Evolutionary conservation across 1,140 invertebrate genomes (phyloP).

Genomic region (Aphis craccivora): DNA sequence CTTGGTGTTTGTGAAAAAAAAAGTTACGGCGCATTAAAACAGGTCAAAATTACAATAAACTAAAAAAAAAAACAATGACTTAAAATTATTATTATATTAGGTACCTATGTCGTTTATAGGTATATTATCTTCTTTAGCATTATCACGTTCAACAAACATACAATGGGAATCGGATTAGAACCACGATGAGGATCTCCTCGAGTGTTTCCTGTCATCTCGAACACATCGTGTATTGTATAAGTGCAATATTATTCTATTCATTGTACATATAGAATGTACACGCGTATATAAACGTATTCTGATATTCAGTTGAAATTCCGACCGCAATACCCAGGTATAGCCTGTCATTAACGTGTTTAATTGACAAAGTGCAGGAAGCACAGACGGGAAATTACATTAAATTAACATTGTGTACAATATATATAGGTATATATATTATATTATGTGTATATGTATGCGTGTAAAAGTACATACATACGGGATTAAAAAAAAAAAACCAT

Average conservation of each 20-base stretch:
- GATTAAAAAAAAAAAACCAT: background rate
- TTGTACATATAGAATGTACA: background rate
- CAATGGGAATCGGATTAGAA: background rate
- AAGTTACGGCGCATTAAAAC: background rate
- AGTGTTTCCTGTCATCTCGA: background rate
- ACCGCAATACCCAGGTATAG: background rate
- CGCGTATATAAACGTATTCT: background rate
- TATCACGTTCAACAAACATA: background rate
- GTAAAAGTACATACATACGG: background rate
- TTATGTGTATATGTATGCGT: too few relatives aligned
- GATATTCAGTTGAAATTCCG: background rate
- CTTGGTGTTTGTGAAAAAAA: background rate
- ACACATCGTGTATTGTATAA: background rate
- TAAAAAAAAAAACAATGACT: background rate
- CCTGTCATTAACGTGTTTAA: constrained; percentile 29
- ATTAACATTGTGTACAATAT: constrained; percentile 26
- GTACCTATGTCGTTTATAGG: background rate
- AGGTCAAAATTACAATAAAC: background rate
- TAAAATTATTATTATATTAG: background rate
- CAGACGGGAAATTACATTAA: constrained; percentile 30
- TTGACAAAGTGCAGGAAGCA: constrained; percentile 44
- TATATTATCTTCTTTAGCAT: background rate
- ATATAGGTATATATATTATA: too few relatives aligned
- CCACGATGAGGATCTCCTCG: background rate
- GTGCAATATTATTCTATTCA: background rate